Evolutionary conservation across 2,797 vertebrate genomes (phyloP).

Genomic region (Acridotheres tristis): DNA sequence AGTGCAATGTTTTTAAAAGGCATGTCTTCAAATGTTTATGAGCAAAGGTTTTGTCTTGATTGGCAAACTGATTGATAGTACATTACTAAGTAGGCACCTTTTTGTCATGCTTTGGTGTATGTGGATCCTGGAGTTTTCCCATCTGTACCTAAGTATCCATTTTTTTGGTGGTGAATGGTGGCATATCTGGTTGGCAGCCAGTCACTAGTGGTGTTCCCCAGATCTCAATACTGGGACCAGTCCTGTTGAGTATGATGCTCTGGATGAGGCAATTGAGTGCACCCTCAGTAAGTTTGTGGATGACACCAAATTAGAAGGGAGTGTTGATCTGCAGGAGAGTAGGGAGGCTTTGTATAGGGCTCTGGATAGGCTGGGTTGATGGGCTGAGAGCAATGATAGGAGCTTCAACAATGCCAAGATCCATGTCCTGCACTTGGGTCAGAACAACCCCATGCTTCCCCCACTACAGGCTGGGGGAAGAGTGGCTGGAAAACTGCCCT

Average conservation of each 20-base stretch:
- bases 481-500: background rate
- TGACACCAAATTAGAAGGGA: background rate
- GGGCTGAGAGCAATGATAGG: background rate
- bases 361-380: background rate
- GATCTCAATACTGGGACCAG: background rate
- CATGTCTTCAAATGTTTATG: background rate
- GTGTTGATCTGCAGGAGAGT: background rate
- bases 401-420: background rate
- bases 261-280: background rate
- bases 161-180: background rate
- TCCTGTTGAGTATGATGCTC: background rate
- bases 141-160: background rate
- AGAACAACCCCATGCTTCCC: background rate
- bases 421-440: background rate
- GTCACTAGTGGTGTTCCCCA: background rate
- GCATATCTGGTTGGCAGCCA: background rate
- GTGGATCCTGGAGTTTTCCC: background rate
- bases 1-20: background rate
- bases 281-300: background rate
- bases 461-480: background rate
- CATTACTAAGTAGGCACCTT: background rate
- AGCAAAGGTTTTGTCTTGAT: background rate
- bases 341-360: background rate
- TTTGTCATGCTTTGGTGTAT: background rate
- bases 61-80: background rate